phyloP scores from a whole-genome alignment of 1,140 invertebrate genomes.

The Pteromalus puparum region DNA sequence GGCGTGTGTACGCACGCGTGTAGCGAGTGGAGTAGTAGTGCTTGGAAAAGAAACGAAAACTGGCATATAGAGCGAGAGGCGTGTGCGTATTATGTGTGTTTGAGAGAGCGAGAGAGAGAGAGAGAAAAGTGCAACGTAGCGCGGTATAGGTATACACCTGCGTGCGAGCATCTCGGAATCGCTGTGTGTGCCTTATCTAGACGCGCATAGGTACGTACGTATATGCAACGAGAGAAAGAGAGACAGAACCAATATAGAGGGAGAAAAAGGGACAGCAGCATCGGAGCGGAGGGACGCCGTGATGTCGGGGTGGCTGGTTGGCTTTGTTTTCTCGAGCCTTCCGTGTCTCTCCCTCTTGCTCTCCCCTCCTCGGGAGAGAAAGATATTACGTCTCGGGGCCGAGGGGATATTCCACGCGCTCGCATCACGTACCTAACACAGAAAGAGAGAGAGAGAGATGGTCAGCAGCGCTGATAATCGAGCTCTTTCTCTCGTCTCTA shows the following conservation, averaged over 20 bases:
- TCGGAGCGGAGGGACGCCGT: not conserved
- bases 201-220: not conserved
- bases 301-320: not conserved
- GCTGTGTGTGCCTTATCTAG: too few relatives aligned
- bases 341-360: not conserved
- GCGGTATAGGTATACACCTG: not conserved
- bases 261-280: not conserved
- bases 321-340: not conserved
- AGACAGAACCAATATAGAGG: not conserved
- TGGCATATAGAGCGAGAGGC: not conserved
- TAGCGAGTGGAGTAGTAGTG: too few relatives aligned
- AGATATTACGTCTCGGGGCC: too few relatives aligned
- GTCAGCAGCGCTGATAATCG: not conserved
- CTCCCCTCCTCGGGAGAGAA: too few relatives aligned
- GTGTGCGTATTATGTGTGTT: not conserved
- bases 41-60: not conserved
- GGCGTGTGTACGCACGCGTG: not conserved
- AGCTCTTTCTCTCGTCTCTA: not conserved
- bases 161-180: not conserved
- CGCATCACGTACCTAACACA: too few relatives aligned
- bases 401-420: too few relatives aligned
- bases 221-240: not conserved
- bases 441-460: too few relatives aligned
- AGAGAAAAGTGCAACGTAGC: not conserved
- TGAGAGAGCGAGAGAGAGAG: conserved; percentile 16